phyloP scores from a whole-genome alignment of 2,888 invertebrate genomes.

The Plebejus argus region DNA sequence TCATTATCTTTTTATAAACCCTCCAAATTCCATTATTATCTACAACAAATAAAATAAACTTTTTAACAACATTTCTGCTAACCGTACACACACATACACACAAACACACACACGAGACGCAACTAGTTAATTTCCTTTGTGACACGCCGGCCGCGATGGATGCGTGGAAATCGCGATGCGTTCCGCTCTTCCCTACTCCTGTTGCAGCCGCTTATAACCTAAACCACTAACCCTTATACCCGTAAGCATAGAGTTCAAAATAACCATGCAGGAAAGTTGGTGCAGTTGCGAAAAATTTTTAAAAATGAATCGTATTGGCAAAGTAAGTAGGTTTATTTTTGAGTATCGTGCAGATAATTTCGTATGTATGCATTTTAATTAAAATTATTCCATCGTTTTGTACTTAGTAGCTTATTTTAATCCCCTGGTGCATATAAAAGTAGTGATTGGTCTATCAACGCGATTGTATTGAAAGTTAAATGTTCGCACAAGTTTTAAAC shows the following conservation, averaged over 20 bases:
- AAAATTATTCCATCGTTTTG: conserved; percentile 32
- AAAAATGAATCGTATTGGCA: neutral
- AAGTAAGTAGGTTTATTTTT: neutral
- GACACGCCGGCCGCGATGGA: conserved; percentile 78
- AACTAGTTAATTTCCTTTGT: conserved; percentile 81
- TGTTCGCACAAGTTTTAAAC: neutral
- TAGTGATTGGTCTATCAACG: neutral
- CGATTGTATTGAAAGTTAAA: neutral
- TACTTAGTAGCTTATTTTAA: conserved; percentile 19
- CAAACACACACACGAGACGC: conserved; percentile 49
- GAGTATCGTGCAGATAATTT: conserved; percentile 7
- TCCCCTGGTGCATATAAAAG: neutral
- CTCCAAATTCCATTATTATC: too few species aligned
- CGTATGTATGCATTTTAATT: conserved; percentile 31
- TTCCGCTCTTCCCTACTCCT: conserved; percentile 73
- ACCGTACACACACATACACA: conserved; percentile 57
- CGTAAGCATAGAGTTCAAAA: neutral
- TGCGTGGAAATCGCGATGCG: conserved; percentile 80
- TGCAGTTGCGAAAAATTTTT: neutral
- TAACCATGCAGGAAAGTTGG: neutral
- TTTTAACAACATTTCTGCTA: conserved; percentile 45
- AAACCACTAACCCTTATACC: neutral
- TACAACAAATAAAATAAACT: neutral
- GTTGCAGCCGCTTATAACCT: conserved; percentile 44
- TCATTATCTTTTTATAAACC: too few species aligned